phyloP scores from a whole-genome alignment of 2,888 invertebrate genomes.

The Calliopum simillimum region DNA sequence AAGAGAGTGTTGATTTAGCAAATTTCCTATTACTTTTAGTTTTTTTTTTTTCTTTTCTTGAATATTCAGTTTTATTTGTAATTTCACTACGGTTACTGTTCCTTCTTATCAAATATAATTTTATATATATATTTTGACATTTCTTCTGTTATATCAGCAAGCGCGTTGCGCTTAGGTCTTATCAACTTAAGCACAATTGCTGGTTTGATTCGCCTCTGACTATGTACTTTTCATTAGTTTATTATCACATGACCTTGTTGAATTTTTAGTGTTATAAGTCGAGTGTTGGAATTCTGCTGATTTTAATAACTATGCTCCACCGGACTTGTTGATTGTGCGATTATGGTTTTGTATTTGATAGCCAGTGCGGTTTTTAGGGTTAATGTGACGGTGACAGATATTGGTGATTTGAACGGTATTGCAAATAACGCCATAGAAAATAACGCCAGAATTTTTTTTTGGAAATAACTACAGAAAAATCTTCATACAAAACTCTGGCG shows the following conservation, averaged over 20 bases:
- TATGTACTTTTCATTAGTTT: neutral
- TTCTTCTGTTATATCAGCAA: neutral
- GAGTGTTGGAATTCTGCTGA: neutral
- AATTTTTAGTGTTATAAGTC: neutral
- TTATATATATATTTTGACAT: neutral
- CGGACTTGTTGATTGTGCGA: too few relatives aligned
- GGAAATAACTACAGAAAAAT: too few relatives aligned
- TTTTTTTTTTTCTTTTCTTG: neutral
- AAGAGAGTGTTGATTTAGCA: conserved; percentile 26
- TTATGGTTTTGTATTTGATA: too few relatives aligned
- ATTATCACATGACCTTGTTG: conserved; percentile 16
- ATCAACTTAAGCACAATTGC: neutral
- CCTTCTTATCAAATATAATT: conserved; percentile 3
- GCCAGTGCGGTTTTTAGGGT: too few relatives aligned
- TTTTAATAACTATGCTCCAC: too few relatives aligned
- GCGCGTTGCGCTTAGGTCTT: neutral
- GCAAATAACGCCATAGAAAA: too few relatives aligned
- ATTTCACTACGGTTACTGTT: neutral
- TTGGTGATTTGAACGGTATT: too few relatives aligned
- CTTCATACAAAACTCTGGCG: too few relatives aligned
- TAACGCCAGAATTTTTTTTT: too few relatives aligned
- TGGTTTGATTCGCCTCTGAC: too few relatives aligned
- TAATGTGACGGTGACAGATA: too few relatives aligned
- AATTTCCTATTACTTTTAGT: neutral
- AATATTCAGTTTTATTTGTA: neutral